phyloP scores from a whole-genome alignment of 2,797 vertebrate genomes.

The Chelmon rostratus region DNA sequence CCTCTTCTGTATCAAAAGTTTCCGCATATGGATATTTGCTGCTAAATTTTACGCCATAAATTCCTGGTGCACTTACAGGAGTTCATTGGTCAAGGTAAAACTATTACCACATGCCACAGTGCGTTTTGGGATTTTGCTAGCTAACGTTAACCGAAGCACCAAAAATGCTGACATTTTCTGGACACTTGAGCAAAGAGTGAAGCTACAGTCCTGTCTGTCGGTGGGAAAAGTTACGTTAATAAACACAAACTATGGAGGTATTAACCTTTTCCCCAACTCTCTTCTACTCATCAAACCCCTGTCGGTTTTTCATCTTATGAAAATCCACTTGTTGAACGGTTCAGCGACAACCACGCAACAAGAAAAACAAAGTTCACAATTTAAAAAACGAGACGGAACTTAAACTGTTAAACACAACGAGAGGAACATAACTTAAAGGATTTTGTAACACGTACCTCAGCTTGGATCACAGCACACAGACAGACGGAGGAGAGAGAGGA shows the following conservation, averaged over 20 bases:
- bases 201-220: not conserved
- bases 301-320: not conserved
- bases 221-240: not conserved
- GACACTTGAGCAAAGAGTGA: not conserved
- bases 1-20: conserved; percentile 39
- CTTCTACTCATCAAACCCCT: not conserved
- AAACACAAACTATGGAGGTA: not conserved
- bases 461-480: fast-evolving
- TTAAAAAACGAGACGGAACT: not conserved
- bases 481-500: not conserved
- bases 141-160: too few species aligned
- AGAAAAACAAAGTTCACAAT: not conserved
- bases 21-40: not conserved
- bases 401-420: fast-evolving
- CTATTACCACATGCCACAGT: not conserved
- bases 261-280: not conserved
- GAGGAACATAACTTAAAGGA: not conserved
- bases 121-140: not conserved
- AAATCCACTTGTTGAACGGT: conserved; percentile 57
- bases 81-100: not conserved
- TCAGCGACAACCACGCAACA: not conserved
- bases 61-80: not conserved
- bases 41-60: not conserved
- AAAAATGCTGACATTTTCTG: not conserved
- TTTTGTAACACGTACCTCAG: conserved; percentile 58